Conservation (phyloP, 1,140 invertebrate genomes). For the Drosophila mojavensis region DNA sequence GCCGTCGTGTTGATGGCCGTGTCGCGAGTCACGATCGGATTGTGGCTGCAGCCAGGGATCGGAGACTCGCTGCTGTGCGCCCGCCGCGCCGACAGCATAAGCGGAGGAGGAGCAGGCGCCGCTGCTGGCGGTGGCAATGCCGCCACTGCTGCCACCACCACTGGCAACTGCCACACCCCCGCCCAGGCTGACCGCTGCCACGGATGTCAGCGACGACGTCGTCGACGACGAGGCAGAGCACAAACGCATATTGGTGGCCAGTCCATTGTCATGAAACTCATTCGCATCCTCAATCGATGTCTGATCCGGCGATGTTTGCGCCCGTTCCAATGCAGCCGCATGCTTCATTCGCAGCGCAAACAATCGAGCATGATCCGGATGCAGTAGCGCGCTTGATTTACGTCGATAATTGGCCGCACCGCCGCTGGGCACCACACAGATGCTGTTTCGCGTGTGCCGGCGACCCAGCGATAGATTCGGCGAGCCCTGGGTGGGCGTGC, state of each 20-base stretch:
- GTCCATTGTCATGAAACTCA: slow-evolving; percentile 79
- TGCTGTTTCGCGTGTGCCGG: slow-evolving; percentile 71
- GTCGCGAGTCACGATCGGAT: slow-evolving; percentile 72
- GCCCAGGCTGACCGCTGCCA: slow-evolving; percentile 84
- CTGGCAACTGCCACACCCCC: slow-evolving; percentile 60
- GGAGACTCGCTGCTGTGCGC: slow-evolving; percentile 84
- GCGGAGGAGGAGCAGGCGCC: slow-evolving; percentile 75
- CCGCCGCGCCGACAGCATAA: slow-evolving; percentile 79
- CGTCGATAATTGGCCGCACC: slow-evolving; percentile 83
- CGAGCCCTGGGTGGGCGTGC: slow-evolving; percentile 83
- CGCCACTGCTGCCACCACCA: slow-evolving; percentile 50
- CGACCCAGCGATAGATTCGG: slow-evolving; percentile 83
- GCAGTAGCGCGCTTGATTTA: slow-evolving; percentile 86
- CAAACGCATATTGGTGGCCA: slow-evolving; percentile 73
- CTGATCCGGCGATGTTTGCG: slow-evolving; percentile 79
- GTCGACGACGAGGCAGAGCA: slow-evolving; percentile 85
- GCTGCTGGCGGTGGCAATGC: slow-evolving; percentile 59
- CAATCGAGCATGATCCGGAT: slow-evolving; percentile 88
- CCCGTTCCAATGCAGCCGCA: slow-evolving; percentile 84
- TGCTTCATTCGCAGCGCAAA: slow-evolving; percentile 84
- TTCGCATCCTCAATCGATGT: slow-evolving; percentile 83
- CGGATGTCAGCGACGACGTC: slow-evolving; percentile 86
- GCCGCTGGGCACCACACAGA: slow-evolving; percentile 65
- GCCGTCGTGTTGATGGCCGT: slow-evolving; percentile 67
- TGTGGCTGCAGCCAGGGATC: slow-evolving; percentile 84